A percentile compares a stretch with the other conserved stretches of the same genome.
Conservation (phyloP, 2,797 vertebrate species). For the Sebastes vulpes region DNA sequence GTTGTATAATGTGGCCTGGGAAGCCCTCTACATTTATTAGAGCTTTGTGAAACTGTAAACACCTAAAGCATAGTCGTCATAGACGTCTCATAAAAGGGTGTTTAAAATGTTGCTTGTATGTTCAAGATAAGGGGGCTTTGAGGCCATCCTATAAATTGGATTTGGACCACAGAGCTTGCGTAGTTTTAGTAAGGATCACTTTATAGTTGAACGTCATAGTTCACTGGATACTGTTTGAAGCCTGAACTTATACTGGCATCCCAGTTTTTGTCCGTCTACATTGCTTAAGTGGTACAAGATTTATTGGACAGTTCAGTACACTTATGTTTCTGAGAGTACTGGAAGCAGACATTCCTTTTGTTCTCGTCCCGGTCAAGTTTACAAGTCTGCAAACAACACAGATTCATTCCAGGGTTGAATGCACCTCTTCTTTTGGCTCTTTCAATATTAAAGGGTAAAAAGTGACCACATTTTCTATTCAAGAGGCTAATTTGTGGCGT, state of each 20-base stretch:
- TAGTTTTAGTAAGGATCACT: constrained; percentile 17
- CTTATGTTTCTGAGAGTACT: constrained; percentile 20
- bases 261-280: constrained; percentile 28
- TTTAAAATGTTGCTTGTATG: constrained; percentile 2
- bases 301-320: constrained; percentile 45
- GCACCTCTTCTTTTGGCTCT: constrained; percentile 2
- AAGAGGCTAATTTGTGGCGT: constrained; percentile 3
- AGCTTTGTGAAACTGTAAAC: constrained; percentile 40
- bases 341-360: constrained; percentile 23
- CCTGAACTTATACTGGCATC: background rate
- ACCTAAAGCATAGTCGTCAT: background rate
- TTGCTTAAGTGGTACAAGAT: constrained; percentile 24
- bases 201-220: constrained; percentile 35
- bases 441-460: background rate
- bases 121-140: constrained; percentile 12
- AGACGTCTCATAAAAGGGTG: constrained; percentile 12
- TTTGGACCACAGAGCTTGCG: background rate
- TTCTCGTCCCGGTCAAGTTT: constrained; percentile 10
- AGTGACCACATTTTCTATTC: background rate
- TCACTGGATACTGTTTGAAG: constrained; percentile 13
- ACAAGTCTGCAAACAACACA: constrained; percentile 19
- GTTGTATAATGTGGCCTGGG: background rate
- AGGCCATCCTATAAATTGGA: background rate
- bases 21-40: background rate
- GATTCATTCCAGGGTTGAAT: background rate